phyloP scores from a whole-genome alignment of 2,888 invertebrate genomes.

The Hydraecia micacea region DNA sequence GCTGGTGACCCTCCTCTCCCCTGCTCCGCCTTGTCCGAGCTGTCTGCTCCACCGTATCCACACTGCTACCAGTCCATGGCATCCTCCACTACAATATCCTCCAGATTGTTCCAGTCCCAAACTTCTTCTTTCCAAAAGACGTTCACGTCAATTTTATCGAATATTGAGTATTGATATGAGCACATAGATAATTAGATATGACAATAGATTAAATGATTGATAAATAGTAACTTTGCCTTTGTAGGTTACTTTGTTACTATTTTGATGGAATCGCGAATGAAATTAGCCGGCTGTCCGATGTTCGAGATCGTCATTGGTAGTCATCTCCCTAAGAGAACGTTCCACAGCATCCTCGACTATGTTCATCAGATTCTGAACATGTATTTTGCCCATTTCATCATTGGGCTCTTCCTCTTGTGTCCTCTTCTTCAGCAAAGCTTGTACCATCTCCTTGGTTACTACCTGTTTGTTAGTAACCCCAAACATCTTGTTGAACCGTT shows the following conservation, averaged over 20 bases:
- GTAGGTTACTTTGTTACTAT: slow-evolving; percentile 27
- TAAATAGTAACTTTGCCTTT: slow-evolving; percentile 30
- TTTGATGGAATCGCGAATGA: slow-evolving; percentile 1
- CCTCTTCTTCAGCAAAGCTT: slow-evolving; percentile 53
- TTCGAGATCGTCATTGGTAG: slow-evolving; percentile 30
- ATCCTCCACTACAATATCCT: slow-evolving; percentile 25
- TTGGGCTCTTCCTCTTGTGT: slow-evolving; percentile 50
- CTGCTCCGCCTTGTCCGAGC: neutral
- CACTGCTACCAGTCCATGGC: slow-evolving; percentile 35
- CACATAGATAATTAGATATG: slow-evolving; percentile 50
- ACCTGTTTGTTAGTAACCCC: slow-evolving; percentile 49
- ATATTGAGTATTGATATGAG: slow-evolving; percentile 54
- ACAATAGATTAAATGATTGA: slow-evolving; percentile 38
- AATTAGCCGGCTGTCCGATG: slow-evolving; percentile 49
- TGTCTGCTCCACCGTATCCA: slow-evolving; percentile 19
- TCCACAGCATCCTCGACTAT: slow-evolving; percentile 56
- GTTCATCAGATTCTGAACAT: slow-evolving; percentile 58
- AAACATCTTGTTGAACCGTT: slow-evolving; percentile 55
- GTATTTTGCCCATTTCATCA: slow-evolving; percentile 57
- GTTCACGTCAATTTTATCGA: slow-evolving; percentile 16
- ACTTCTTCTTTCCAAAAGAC: slow-evolving; percentile 28
- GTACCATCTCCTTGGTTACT: slow-evolving; percentile 59
- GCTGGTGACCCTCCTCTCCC: neutral
- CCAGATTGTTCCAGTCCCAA: slow-evolving; percentile 23
- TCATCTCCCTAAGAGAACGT: slow-evolving; percentile 53